These are phyloP conservation scores for Sinopyrophorus schimmeli DNA, from an alignment of 2,888 invertebrate species.

Conservation along the genomic window DNA sequence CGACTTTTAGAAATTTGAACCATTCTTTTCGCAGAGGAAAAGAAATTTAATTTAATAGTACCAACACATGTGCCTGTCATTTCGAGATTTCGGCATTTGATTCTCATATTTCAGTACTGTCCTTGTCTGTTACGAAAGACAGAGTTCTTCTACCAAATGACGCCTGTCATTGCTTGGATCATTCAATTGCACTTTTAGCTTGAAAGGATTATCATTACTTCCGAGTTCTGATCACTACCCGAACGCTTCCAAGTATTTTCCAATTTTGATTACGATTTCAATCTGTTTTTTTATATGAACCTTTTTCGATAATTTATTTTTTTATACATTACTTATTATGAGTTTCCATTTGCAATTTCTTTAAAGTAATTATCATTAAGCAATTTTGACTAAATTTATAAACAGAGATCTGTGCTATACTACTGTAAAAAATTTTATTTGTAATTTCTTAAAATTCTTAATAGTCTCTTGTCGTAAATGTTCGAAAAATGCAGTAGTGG, in stretches of 20 bases:
- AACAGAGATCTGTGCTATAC: too few relatives aligned
- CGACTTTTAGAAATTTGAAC: conserved; percentile 57
- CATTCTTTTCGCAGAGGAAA: conserved; percentile 54
- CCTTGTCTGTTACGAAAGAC: conserved; percentile 21
- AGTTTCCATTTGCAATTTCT: too few relatives aligned
- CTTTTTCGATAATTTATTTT: too few relatives aligned
- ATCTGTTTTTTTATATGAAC: too few relatives aligned
- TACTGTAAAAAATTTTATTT: too few relatives aligned
- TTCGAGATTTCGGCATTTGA: conserved; percentile 51
- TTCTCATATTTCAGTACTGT: conserved; percentile 47
- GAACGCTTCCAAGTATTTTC: conserved; percentile 13
- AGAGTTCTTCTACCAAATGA: conserved; percentile 2
- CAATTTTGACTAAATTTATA: too few relatives aligned
- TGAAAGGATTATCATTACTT: conserved; percentile 33
- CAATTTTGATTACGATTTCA: too few relatives aligned
- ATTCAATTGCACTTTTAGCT: conserved; percentile 26
- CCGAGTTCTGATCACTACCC: conserved; percentile 27
- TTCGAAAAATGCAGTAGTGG: too few relatives aligned
- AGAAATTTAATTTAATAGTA: conserved; percentile 57
- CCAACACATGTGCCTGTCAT: conserved; percentile 57
- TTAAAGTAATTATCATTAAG: too few relatives aligned
- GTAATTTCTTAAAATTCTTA: too few relatives aligned
- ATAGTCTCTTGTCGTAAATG: too few relatives aligned
- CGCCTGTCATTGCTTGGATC: conserved; percentile 27
- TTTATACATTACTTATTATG: too few relatives aligned